Percentiles rank a stretch among this genome's conserved stretches.
Conservation (phyloP, 2,113 vertebrate genomes). For the Glaucomys volans region DNA sequence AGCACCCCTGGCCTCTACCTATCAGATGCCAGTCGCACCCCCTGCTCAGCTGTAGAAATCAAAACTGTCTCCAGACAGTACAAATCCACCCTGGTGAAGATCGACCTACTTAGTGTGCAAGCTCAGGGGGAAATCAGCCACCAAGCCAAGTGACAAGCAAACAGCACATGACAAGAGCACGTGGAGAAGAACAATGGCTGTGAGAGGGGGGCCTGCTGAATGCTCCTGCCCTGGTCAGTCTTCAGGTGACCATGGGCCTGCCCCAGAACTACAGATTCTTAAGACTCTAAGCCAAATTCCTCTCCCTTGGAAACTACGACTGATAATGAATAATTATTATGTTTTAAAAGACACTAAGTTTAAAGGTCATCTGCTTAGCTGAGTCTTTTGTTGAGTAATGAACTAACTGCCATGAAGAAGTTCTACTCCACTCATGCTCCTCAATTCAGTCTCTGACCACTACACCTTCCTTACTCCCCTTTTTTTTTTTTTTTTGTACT, state of each 20-base stretch:
- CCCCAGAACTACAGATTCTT: not conserved
- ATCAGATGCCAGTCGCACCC: not conserved
- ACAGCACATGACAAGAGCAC: fast-evolving
- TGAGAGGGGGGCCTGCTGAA: fast-evolving
- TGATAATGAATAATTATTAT: not conserved
- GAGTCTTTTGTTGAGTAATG: not conserved
- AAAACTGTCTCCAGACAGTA: not conserved
- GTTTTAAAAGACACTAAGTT: not conserved
- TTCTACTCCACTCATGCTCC: not conserved
- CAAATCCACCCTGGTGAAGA: not conserved
- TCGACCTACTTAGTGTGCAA: not conserved
- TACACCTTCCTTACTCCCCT: no score
- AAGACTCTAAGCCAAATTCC: not conserved
- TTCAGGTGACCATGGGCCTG: fast-evolving
- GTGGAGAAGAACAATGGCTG: not conserved
- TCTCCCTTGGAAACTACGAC: not conserved
- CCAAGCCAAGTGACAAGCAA: not conserved
- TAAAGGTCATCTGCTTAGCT: not conserved
- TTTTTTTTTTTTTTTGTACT: no score
- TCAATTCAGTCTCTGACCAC: not conserved
- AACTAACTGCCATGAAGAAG: not conserved
- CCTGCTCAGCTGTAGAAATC: not conserved
- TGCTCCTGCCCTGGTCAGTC: not conserved
- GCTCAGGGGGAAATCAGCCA: not conserved
- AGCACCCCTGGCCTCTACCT: not conserved